Percentiles rank a stretch among this genome's conserved stretches.
Conservation (phyloP, 2,113 vertebrate species). For the Petroica traversi region DNA sequence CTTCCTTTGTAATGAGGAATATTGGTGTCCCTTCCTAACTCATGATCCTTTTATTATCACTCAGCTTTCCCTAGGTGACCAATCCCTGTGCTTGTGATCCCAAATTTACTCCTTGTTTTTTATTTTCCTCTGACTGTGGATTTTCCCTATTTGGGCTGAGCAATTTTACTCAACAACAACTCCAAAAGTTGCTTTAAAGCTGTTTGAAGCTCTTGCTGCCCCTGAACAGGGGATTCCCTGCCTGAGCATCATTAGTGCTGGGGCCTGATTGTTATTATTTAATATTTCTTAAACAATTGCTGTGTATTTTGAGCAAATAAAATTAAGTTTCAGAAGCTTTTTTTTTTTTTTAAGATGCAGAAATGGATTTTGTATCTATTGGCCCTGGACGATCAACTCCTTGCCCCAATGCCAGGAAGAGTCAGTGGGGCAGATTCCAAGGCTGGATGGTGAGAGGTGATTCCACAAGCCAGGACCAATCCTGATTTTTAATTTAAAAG, state of each 20-base stretch:
- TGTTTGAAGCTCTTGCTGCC: fast-evolving
- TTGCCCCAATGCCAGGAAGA: fast-evolving
- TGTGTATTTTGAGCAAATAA: not conserved
- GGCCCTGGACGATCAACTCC: not conserved
- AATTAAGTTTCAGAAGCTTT: not conserved
- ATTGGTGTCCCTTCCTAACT: not conserved
- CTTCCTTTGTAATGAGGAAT: not conserved
- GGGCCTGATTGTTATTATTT: not conserved
- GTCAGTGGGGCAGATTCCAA: fast-evolving
- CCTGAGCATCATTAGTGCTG: fast-evolving
- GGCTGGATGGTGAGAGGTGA: not conserved
- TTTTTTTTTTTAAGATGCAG: not conserved
- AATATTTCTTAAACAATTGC: not conserved
- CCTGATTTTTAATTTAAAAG: not conserved
- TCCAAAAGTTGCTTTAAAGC: not conserved
- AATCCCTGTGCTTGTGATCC: not conserved
- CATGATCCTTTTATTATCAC: not conserved
- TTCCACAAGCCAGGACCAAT: not conserved
- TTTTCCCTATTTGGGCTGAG: not conserved
- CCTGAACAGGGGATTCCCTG: not conserved
- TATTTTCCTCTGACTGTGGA: not conserved
- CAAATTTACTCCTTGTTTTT: not conserved
- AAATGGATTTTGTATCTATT: fast-evolving
- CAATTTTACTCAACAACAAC: not conserved
- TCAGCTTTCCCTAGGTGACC: not conserved